Evolutionary conservation across 2,113 vertebrate species (phyloP).

Genomic region (Labrus mixtus): DNA sequence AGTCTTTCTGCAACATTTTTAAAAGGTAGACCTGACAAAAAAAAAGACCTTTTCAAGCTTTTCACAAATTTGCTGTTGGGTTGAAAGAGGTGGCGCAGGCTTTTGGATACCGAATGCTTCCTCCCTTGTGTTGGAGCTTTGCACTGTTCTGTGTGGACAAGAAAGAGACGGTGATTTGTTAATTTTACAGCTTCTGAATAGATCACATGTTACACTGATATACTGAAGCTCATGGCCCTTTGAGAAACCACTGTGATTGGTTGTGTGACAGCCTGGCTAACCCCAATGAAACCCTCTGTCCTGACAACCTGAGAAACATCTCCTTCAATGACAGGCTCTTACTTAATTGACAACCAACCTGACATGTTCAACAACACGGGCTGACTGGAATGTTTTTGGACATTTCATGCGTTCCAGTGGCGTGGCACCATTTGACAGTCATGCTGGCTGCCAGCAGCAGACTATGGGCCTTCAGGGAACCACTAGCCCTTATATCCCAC

Average conservation of each 20-base stretch:
- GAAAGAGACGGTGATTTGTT: slow-evolving; percentile 7
- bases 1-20: no score
- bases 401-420: slow-evolving; percentile 69
- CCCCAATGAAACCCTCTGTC: slow-evolving; percentile 38
- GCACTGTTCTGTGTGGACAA: slow-evolving; percentile 84
- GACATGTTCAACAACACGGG: slow-evolving; percentile 70
- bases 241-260: slow-evolving; percentile 12
- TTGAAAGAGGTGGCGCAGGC: slow-evolving; percentile 93
- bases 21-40: no score
- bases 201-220: neutral
- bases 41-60: slow-evolving; percentile 88
- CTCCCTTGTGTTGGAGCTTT: slow-evolving; percentile 88
- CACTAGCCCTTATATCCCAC: slow-evolving; percentile 60
- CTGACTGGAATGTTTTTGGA: slow-evolving; percentile 71
- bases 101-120: slow-evolving; percentile 93
- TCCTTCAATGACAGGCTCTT: slow-evolving; percentile 62
- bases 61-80: slow-evolving; percentile 92
- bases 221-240: neutral
- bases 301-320: slow-evolving; percentile 57
- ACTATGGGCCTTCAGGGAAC: slow-evolving; percentile 77
- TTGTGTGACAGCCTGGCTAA: slow-evolving; percentile 17
- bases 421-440: slow-evolving; percentile 70
- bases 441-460: slow-evolving; percentile 66
- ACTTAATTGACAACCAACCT: slow-evolving; percentile 72
- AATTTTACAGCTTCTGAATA: neutral